phyloP scores from a whole-genome alignment of 2,113 vertebrate genomes.

The Nipponia nippon region DNA sequence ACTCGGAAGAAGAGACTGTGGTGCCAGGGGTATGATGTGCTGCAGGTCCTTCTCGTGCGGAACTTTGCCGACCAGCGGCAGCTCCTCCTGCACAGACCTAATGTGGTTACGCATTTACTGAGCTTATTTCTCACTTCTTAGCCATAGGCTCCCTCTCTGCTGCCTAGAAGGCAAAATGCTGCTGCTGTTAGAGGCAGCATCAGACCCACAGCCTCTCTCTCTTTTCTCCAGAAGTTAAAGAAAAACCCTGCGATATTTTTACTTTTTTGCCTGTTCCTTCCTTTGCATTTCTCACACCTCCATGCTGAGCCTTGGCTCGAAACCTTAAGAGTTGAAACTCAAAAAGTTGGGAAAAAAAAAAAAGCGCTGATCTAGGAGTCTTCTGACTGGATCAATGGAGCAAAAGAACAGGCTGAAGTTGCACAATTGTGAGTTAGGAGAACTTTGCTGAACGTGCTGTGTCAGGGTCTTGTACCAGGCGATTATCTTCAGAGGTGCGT shows the following conservation, averaged over 20 bases:
- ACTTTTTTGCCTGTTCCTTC: background rate
- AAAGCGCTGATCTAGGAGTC: conserved; percentile 23
- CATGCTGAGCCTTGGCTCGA: background rate
- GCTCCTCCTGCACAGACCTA: background rate
- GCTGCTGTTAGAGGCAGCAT: background rate
- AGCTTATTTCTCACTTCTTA: background rate
- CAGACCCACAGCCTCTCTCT: background rate
- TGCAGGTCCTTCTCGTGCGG: background rate
- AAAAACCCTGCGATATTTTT: background rate
- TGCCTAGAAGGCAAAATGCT: background rate
- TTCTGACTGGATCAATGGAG: conserved; percentile 35
- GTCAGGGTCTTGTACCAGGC: background rate
- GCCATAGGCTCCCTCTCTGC: background rate
- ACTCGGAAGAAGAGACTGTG: background rate
- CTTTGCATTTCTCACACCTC: background rate
- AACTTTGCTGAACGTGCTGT: background rate
- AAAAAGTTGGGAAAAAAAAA: background rate
- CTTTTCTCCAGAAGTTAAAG: background rate
- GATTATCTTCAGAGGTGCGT: background rate
- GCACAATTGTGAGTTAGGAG: background rate
- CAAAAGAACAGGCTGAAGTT: conserved; percentile 18
- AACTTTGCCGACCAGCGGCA: accelerated
- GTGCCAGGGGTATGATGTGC: background rate
- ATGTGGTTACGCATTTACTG: background rate
- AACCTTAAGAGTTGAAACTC: background rate